These are phyloP conservation scores for Hypsopygia costalis DNA, from an alignment of 2,888 invertebrate species.

Conservation along the genomic window DNA sequence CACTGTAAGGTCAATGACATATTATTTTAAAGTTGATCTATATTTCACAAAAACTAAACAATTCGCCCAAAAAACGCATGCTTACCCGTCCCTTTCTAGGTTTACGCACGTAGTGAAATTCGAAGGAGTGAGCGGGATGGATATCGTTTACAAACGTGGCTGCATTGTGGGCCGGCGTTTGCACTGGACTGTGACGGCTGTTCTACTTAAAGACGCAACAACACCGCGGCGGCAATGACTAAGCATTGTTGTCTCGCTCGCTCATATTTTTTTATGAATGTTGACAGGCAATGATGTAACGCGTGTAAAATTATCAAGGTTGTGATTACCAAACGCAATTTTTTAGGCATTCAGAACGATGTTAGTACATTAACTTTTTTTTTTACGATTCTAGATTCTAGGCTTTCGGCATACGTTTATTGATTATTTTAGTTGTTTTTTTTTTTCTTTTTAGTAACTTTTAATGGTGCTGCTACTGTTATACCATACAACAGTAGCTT, in stretches of 20 bases:
- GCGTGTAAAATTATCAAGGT: conserved; percentile 45
- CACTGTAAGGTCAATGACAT: conserved; percentile 62
- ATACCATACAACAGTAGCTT: neutral
- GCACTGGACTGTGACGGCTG: conserved; percentile 67
- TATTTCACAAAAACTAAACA: conserved; percentile 68
- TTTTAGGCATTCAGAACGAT: conserved; percentile 17
- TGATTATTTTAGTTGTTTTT: neutral
- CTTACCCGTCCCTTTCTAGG: conserved; percentile 36
- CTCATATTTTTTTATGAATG: conserved; percentile 48
- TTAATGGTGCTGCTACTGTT: neutral
- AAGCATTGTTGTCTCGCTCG: conserved; percentile 49
- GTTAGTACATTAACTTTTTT: conserved; percentile 9
- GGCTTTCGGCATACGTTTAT: neutral
- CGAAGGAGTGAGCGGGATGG: conserved; percentile 43
- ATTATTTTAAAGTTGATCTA: conserved; percentile 72
- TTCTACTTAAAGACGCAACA: conserved; percentile 66
- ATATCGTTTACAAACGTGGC: conserved; percentile 31
- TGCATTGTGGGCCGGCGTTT: conserved; percentile 66
- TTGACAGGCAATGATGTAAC: conserved; percentile 57
- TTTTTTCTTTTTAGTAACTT: neutral
- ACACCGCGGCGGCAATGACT: conserved; percentile 37
- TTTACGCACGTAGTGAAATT: conserved; percentile 14
- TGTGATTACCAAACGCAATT: conserved; percentile 37
- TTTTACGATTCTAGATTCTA: neutral
- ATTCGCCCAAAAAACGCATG: conserved; percentile 46